Conservation (phyloP, 1,140 invertebrate genomes). For the Xylocopa sonorina region DNA sequence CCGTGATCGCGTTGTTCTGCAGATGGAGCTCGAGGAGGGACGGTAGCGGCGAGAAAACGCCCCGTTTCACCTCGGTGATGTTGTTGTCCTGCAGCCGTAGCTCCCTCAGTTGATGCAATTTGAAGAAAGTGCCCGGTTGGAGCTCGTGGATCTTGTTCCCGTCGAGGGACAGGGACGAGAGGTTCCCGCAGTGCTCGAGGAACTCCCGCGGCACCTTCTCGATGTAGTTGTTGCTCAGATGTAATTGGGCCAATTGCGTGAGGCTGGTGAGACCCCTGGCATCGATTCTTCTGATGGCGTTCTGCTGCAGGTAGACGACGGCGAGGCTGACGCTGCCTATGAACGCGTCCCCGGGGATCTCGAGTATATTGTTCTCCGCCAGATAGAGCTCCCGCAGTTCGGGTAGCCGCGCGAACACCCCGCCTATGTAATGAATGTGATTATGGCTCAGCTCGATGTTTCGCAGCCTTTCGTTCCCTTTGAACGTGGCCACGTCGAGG, state of each 20-base stretch:
- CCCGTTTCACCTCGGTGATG: conserved; percentile 87
- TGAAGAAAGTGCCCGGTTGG: conserved; percentile 90
- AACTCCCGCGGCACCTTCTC: conserved; percentile 88
- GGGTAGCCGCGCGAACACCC: conserved; percentile 90
- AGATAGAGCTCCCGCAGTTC: conserved; percentile 91
- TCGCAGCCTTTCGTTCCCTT: conserved; percentile 87
- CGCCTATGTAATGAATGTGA: conserved; percentile 92
- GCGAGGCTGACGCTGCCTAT: conserved; percentile 88
- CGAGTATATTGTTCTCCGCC: conserved; percentile 95
- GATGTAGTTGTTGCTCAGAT: conserved; percentile 94
- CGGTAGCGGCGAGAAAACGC: conserved; percentile 91
- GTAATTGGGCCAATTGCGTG: conserved; percentile 89
- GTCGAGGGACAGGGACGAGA: conserved; percentile 93
- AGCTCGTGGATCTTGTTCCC: conserved; percentile 93
- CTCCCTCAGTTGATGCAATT: conserved; percentile 88
- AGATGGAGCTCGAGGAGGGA: conserved; percentile 92
- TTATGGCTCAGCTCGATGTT: conserved; percentile 94
- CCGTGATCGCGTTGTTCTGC: conserved; percentile 92
- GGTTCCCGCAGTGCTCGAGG: conserved; percentile 87
- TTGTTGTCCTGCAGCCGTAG: conserved; percentile 94
- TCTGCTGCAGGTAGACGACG: conserved; percentile 93
- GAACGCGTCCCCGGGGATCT: conserved; percentile 91
- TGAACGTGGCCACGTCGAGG: conserved; percentile 88
- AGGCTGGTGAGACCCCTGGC: conserved; percentile 87
- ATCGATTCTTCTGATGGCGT: conserved; percentile 91